These are phyloP conservation scores for Daphoenositta chrysoptera DNA, from an alignment of 2,113 vertebrate species.

Conservation along the genomic window DNA sequence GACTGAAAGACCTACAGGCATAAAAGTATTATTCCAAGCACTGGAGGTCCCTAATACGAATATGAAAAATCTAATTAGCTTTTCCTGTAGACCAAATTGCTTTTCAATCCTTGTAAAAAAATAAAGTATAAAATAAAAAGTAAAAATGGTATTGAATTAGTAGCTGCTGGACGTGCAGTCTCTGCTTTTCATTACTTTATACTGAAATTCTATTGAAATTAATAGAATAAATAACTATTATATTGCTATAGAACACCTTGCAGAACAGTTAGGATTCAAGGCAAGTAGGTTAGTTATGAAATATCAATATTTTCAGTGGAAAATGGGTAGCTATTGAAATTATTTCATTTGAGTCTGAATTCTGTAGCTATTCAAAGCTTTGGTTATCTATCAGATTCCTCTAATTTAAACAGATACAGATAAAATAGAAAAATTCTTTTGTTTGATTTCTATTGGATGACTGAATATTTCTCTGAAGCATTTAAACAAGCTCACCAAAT, in stretches of 20 bases:
- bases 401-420: not conserved
- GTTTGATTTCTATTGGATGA: not conserved
- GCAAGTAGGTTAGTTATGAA: not conserved
- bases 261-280: not conserved
- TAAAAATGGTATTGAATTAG: not conserved
- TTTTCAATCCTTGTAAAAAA: slow-evolving; percentile 12
- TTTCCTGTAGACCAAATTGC: not conserved
- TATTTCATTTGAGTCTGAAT: not conserved
- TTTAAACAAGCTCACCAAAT: not conserved
- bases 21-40: not conserved
- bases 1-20: not conserved
- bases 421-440: not conserved
- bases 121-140: not conserved
- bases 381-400: not conserved
- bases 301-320: not conserved
- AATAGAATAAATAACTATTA: slow-evolving; percentile 15
- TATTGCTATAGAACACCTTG: not conserved
- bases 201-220: slow-evolving; percentile 1
- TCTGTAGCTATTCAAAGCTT: not conserved
- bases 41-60: not conserved
- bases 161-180: not conserved
- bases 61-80: not conserved
- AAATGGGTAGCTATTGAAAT: not conserved
- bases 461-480: not conserved
- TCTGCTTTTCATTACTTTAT: not conserved